phyloP scores from a whole-genome alignment of 2,888 invertebrate species.

The Druceiella hillmani region DNA sequence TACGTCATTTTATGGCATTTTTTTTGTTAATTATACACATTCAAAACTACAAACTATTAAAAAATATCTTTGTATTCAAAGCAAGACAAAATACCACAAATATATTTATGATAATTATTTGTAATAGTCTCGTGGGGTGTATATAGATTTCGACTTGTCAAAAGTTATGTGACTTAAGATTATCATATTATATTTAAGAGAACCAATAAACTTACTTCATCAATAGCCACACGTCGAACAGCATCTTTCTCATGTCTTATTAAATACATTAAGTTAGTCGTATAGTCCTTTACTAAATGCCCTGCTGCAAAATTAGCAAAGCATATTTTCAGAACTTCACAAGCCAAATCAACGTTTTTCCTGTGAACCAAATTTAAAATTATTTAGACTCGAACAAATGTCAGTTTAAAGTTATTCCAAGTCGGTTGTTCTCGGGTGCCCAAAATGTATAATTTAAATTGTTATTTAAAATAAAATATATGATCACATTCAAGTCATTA shows the following conservation, averaged over 20 bases:
- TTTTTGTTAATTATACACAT: too few species aligned
- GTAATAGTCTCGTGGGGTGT: too few species aligned
- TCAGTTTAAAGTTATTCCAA: slow-evolving; percentile 8
- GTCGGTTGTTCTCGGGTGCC: slow-evolving; percentile 25
- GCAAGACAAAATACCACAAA: too few species aligned
- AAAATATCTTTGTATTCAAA: too few species aligned
- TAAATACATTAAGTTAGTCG: slow-evolving; percentile 53
- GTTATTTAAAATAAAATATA: slow-evolving; percentile 17
- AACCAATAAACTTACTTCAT: slow-evolving; percentile 44
- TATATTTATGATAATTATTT: too few species aligned
- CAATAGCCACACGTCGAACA: slow-evolving; percentile 59
- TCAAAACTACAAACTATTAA: too few species aligned
- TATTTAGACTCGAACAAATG: slow-evolving; percentile 5
- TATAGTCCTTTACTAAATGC: slow-evolving; percentile 56
- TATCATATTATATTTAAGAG: slow-evolving; percentile 5
- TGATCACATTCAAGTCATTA: slow-evolving; percentile 32
- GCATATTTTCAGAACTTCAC: slow-evolving; percentile 59
- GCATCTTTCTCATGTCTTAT: slow-evolving; percentile 57
- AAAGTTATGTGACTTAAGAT: not conserved
- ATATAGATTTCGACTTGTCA: too few species aligned
- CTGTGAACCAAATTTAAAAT: too few species aligned
- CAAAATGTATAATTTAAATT: slow-evolving; percentile 29
- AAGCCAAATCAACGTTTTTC: slow-evolving; percentile 55
- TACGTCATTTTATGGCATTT: too few species aligned
- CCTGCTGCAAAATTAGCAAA: slow-evolving; percentile 58